Evolutionary conservation across 2,888 invertebrate genomes (phyloP).

Genomic region (Microctonus brassicae): DNA sequence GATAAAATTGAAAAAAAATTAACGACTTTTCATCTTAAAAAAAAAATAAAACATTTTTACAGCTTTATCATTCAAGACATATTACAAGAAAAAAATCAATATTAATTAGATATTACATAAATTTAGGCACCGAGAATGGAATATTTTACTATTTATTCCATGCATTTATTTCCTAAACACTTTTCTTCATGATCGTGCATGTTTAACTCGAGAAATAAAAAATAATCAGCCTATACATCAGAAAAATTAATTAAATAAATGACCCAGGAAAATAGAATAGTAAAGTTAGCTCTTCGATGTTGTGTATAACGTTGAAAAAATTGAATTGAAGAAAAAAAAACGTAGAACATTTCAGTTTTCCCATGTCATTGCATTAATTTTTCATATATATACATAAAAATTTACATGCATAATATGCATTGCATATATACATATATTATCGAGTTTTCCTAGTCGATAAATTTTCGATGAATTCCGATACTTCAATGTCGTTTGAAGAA

Average conservation of each 20-base stretch:
- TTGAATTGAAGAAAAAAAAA: slow-evolving; percentile 12
- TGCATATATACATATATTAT: too few species aligned
- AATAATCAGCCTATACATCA: slow-evolving; percentile 28
- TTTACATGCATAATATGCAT: not conserved
- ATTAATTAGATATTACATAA: slow-evolving; percentile 31
- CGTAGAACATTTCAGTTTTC: slow-evolving; percentile 2
- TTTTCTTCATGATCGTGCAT: slow-evolving; percentile 27
- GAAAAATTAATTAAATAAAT: slow-evolving; percentile 16
- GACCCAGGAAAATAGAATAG: slow-evolving; percentile 37
- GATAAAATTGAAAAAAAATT: slow-evolving; percentile 12
- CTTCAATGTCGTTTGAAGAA: slow-evolving; percentile 13
- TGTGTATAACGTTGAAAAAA: slow-evolving; percentile 40
- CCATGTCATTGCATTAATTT: not conserved
- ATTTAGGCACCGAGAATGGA: slow-evolving; percentile 17
- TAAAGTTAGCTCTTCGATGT: slow-evolving; percentile 42
- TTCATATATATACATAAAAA: not conserved
- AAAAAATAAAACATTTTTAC: slow-evolving; percentile 50
- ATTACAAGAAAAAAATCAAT: slow-evolving; percentile 13
- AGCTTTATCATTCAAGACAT: slow-evolving; percentile 49
- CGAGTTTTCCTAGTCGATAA: slow-evolving; percentile 20
- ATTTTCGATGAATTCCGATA: not conserved
- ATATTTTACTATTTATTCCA: slow-evolving; percentile 35
- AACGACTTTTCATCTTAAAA: slow-evolving; percentile 38
- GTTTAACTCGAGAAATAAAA: slow-evolving; percentile 30
- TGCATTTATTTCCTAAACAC: slow-evolving; percentile 16